Conservation (phyloP, 2,113 vertebrate species). For the Myotis lucifugus region DNA sequence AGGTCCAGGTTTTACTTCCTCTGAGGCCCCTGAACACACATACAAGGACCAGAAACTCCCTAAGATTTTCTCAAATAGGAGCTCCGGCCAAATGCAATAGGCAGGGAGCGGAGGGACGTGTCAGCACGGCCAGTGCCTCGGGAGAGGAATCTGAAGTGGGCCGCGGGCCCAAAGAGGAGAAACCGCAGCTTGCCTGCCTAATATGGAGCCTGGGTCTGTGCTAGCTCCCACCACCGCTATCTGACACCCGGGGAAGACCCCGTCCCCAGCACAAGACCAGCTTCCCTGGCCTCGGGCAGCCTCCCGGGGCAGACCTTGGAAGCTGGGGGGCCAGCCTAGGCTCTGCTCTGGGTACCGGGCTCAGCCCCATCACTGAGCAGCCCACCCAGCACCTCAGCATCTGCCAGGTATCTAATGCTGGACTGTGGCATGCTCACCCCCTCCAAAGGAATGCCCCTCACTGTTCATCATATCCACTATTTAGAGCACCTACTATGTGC, state of each 20-base stretch:
- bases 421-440: not conserved
- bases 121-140: not conserved
- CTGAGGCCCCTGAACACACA: not conserved
- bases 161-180: not conserved
- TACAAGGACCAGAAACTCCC: slow-evolving; percentile 37
- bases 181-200: not conserved
- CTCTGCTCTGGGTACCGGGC: not conserved
- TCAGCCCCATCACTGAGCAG: not conserved
- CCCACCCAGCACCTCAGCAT: not conserved
- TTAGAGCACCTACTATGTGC: not conserved
- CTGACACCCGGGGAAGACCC: not conserved
- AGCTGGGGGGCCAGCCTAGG: not conserved
- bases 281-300: not conserved
- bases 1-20: slow-evolving; percentile 51
- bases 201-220: not conserved
- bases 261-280: not conserved
- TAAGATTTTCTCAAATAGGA: slow-evolving; percentile 48
- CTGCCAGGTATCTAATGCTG: not conserved
- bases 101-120: not conserved
- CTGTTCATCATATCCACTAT: not conserved
- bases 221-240: not conserved
- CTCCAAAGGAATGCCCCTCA: not conserved
- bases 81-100: not conserved
- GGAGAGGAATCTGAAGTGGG: not conserved
- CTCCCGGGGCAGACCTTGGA: not conserved